Evolutionary conservation across 1,140 invertebrate genomes (phyloP).

Genomic region (Atopsyche davidsoni): DNA sequence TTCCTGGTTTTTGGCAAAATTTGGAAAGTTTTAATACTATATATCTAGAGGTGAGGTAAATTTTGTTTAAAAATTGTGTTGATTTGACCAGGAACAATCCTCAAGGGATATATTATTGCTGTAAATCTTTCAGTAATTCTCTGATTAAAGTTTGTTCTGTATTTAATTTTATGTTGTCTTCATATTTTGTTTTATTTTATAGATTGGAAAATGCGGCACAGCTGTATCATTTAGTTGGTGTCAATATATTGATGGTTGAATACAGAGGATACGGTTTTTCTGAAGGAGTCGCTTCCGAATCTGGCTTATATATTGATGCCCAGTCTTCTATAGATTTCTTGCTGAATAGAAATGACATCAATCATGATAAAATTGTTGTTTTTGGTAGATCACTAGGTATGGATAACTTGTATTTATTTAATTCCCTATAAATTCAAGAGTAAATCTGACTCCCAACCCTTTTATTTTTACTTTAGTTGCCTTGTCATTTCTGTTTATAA

Average conservation of each 20-base stretch:
- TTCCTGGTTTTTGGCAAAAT: too few species aligned
- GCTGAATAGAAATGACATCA: slow-evolving; percentile 71
- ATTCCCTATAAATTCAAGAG: too few species aligned
- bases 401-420: too few species aligned
- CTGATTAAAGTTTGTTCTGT: neutral
- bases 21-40: too few species aligned
- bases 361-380: slow-evolving; percentile 79
- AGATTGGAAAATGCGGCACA: slow-evolving; percentile 72
- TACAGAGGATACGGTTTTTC: slow-evolving; percentile 94
- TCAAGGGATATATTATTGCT: too few species aligned
- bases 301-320: slow-evolving; percentile 83
- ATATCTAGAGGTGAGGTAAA: too few species aligned
- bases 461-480: too few species aligned
- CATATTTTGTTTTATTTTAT: slow-evolving; percentile 20
- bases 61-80: neutral
- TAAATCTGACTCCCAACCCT: too few species aligned
- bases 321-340: slow-evolving; percentile 82
- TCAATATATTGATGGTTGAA: slow-evolving; percentile 86
- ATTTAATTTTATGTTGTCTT: neutral
- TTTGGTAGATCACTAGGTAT: slow-evolving; percentile 87
- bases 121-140: neutral
- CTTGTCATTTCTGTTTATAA: too few species aligned
- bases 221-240: slow-evolving; percentile 71
- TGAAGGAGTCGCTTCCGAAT: slow-evolving; percentile 79
- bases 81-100: too few species aligned